A percentile compares a stretch with the other conserved stretches of the same genome.
Conservation (phyloP, 2,113 vertebrate species). For the Grantiella picta region DNA sequence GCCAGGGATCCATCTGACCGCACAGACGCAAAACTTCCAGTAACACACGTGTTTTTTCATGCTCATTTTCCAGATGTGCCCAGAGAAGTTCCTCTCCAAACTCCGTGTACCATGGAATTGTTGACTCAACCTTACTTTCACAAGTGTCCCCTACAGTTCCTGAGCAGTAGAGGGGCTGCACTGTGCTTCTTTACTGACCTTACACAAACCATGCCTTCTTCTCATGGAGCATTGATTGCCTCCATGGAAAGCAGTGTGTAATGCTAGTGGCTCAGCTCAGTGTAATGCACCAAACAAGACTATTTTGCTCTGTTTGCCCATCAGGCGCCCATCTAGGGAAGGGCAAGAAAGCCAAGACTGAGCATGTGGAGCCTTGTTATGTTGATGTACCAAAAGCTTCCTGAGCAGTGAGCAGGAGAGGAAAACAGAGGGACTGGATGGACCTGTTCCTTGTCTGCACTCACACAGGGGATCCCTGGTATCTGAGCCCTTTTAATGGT, state of each 20-base stretch:
- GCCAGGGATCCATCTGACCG: not conserved
- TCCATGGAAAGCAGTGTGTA: not conserved
- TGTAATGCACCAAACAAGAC: not conserved
- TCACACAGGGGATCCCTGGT: not conserved
- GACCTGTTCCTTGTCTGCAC: not conserved
- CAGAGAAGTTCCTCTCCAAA: not conserved
- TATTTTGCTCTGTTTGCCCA: not conserved
- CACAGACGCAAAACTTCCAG: not conserved
- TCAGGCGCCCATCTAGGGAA: not conserved
- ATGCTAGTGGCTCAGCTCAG: not conserved
- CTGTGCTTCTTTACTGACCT: not conserved
- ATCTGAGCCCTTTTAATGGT: not conserved
- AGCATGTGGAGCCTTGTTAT: not conserved
- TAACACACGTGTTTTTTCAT: not conserved
- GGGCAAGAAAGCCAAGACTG: not conserved
- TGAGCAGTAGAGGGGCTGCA: not conserved
- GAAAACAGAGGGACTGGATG: accelerated
- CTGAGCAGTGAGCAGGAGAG: accelerated
- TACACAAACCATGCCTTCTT: accelerated
- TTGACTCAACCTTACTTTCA: not conserved
- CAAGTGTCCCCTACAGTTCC: not conserved
- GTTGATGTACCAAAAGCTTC: not conserved
- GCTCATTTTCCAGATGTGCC: not conserved
- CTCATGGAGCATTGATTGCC: accelerated
- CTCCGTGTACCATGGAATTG: not conserved